A percentile compares a stretch with the other conserved stretches of the same genome.
Evolutionary conservation across 2,888 invertebrate genomes (phyloP).

Genomic region (Linnaemya vulpina): DNA sequence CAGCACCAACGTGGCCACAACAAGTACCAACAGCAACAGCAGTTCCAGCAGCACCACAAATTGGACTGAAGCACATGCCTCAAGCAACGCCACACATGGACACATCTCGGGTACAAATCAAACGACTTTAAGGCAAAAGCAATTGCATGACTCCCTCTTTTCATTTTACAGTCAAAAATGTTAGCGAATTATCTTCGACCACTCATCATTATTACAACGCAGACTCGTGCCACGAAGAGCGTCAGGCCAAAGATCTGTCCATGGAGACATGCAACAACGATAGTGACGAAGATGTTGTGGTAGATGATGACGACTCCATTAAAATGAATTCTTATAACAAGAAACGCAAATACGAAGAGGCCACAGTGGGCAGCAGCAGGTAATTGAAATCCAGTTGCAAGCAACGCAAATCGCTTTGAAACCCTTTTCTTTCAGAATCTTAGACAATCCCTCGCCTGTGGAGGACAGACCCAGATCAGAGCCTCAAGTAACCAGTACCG

Average conservation of each 20-base stretch:
- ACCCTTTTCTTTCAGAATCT: constrained; percentile 72
- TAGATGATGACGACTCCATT: constrained; percentile 82
- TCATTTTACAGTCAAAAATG: constrained; percentile 79
- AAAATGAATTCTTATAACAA: constrained; percentile 76
- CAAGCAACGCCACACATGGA: constrained; percentile 75
- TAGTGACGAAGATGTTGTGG: constrained; percentile 83
- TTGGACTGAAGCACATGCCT: constrained; percentile 67
- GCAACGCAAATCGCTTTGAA: not conserved
- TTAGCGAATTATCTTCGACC: constrained; percentile 82
- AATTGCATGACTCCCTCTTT: too few species aligned
- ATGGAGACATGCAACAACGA: constrained; percentile 82
- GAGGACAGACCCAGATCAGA: constrained; percentile 82
- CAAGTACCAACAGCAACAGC: constrained; percentile 73
- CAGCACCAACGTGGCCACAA: constrained; percentile 75
- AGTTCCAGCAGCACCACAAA: constrained; percentile 61
- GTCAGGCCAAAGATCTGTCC: constrained; percentile 77
- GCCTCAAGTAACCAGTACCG: constrained; percentile 82
- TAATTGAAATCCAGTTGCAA: constrained; percentile 52
- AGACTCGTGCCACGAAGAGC: constrained; percentile 80
- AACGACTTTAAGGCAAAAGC: not conserved
- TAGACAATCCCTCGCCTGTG: constrained; percentile 79
- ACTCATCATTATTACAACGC: constrained; percentile 83
- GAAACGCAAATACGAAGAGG: constrained; percentile 81
- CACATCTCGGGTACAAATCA: constrained; percentile 80
- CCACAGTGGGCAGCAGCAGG: constrained; percentile 78